Evolutionary conservation across 1,140 invertebrate genomes (phyloP), one percentile per base, ranked within the genome.

Genomic region (Dreissena rostriformis): DNA sequence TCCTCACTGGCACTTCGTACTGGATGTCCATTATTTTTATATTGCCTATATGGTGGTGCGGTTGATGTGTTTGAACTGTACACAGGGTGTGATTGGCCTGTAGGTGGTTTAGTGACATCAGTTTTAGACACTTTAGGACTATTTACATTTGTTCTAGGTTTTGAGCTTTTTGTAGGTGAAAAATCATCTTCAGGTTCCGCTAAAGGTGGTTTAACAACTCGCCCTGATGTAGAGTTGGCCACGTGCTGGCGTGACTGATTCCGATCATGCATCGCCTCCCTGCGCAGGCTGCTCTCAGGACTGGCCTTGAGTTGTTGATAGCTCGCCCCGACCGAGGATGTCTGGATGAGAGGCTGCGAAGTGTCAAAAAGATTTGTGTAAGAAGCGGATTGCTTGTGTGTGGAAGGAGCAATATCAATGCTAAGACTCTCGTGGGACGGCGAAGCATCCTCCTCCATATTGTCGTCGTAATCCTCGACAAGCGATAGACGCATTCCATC

Each of bases 331-430:
- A 89, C 84, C 53, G 51, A 53, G 24, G 73, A 28, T 19, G 22
- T 79, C 61, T 49, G 85, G 39, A 39, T 39, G 2, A 39, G 39
- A 57, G 81, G 79, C 89, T 85, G 86, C 66, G 79, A 86, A 75
- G 88, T 84, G 80, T 97, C 95, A 94, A 98, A 98, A 94, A 98
- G 97, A 94, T 98, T 98, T 89, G 95, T 97, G 92, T 97, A 96
- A 65, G 97, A 98, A 89, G 97, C 97, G 86, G 98, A 96, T 87
- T 97, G 82, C 75, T 90, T 91, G 79, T 97, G 94, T 14, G 84
- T 68, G 19, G 97, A 97, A 39, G 97, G 97, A 85, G 97, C 98
- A 49, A 97, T 97, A 93, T 98, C 97, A 70, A 97, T 96, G 55
- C 97, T 91, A 63, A 89, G 78, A 74, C 87, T 88, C 70, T 91